Evolutionary conservation across 2,888 invertebrate species (phyloP).

Genomic region (Peribatodes rhomboidaria): DNA sequence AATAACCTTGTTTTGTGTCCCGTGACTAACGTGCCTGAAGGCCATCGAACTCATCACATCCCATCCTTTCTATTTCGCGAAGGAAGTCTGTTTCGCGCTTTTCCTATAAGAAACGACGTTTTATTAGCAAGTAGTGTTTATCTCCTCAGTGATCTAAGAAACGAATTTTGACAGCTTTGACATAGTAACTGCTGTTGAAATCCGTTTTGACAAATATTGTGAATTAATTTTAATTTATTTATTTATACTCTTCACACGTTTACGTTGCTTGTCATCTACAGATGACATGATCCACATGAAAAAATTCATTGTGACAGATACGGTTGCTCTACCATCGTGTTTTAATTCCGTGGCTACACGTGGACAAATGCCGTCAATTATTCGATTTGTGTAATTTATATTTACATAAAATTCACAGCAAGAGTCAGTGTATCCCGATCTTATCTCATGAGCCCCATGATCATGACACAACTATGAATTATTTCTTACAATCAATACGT

Average conservation of each 20-base stretch:
- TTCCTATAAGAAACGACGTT: too few relatives aligned
- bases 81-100: too few relatives aligned
- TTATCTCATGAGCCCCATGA: neutral
- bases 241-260: neutral
- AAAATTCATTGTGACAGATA: neutral
- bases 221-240: neutral
- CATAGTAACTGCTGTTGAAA: too few relatives aligned
- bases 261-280: too few relatives aligned
- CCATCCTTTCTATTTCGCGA: too few relatives aligned
- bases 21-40: too few relatives aligned
- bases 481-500: conserved; percentile 14
- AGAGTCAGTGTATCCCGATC: neutral
- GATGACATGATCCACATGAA: neutral
- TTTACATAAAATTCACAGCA: neutral
- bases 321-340: neutral
- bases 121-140: too few relatives aligned
- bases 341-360: neutral
- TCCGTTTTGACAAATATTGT: too few relatives aligned
- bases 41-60: too few relatives aligned
- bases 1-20: too few relatives aligned
- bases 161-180: too few relatives aligned
- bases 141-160: too few relatives aligned
- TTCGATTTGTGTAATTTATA: neutral
- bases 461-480: neutral
- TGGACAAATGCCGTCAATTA: neutral